Percentiles rank a stretch among this genome's conserved stretches.
phyloP scores from a whole-genome alignment of 2,888 invertebrate genomes.

The Spodoptera picta region DNA sequence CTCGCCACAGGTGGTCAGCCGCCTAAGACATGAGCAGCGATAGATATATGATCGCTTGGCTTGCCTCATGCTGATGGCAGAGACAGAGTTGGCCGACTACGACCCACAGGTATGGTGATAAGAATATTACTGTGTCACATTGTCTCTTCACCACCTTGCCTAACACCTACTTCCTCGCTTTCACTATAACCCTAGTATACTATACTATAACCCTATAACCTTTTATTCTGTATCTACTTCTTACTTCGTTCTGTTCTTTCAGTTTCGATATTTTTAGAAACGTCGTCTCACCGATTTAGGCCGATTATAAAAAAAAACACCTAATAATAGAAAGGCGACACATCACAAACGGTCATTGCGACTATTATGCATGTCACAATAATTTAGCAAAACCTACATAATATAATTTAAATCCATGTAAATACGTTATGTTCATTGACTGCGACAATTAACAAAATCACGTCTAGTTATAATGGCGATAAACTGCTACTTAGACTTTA shows the following conservation, averaged over 20 bases:
- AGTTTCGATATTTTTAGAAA: conserved; percentile 20
- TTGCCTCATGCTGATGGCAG: conserved; percentile 76
- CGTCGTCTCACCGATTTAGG: conserved; percentile 23
- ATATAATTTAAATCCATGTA: conserved; percentile 12
- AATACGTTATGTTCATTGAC: conserved; percentile 18
- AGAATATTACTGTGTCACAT: conserved; percentile 58
- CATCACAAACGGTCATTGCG: conserved; percentile 5
- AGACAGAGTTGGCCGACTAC: conserved; percentile 56
- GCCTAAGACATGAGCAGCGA: conserved; percentile 58
- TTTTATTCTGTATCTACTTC: conserved; percentile 23
- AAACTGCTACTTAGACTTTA: conserved; percentile 1
- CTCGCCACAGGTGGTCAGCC: conserved; percentile 21
- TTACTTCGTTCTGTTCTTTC: conserved; percentile 23
- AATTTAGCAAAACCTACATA: conserved; percentile 23
- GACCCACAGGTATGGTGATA: conserved; percentile 72
- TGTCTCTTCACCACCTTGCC: conserved; percentile 67
- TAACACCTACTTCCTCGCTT: conserved; percentile 60
- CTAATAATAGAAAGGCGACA: not conserved
- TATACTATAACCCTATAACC: conserved; percentile 41
- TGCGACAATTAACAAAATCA: conserved; percentile 18
- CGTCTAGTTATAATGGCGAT: not conserved
- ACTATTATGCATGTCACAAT: conserved; percentile 41
- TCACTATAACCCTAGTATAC: conserved; percentile 45
- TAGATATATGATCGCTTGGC: conserved; percentile 75
- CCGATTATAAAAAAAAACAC: conserved; percentile 1